A percentile compares a stretch with the other conserved stretches of the same genome.
Evolutionary conservation across 2,888 invertebrate genomes (phyloP).

Genomic region (Apamea anceps): DNA sequence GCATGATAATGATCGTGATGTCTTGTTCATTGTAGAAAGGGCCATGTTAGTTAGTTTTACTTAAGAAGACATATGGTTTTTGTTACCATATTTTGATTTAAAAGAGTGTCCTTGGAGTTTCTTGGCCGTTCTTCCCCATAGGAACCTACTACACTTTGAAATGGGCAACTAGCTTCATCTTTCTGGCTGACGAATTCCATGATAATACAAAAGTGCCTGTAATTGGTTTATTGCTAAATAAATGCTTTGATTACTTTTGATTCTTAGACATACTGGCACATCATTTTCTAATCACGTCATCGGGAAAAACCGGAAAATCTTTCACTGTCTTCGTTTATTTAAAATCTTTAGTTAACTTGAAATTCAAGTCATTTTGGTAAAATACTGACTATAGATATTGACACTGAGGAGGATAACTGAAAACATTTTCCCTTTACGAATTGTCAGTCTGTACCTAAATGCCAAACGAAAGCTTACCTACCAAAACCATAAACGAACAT

Average conservation of each 20-base stretch:
- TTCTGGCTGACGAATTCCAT: not conserved
- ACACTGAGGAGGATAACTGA: not conserved
- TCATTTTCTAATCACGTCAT: not conserved
- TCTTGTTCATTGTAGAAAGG: conserved; percentile 23
- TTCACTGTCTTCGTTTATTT: not conserved
- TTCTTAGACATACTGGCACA: not conserved
- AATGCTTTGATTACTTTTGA: too few species aligned
- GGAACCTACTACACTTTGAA: too few species aligned
- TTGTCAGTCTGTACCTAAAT: conserved; percentile 4
- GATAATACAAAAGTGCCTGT: not conserved
- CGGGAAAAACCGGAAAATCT: not conserved
- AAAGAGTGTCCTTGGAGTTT: too few species aligned
- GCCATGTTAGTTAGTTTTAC: not conserved
- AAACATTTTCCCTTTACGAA: not conserved
- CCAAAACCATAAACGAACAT: conserved; percentile 14
- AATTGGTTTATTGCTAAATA: not conserved
- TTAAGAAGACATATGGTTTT: not conserved
- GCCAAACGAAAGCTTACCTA: not conserved
- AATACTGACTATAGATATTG: too few species aligned
- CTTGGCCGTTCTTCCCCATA: too few species aligned
- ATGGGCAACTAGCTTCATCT: not conserved
- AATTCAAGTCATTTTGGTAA: not conserved
- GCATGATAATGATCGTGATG: conserved; percentile 6
- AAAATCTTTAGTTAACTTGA: not conserved
- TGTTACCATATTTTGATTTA: not conserved